Evolutionary conservation across 2,113 vertebrate species (phyloP).

Genomic region (Haemorhous mexicanus): DNA sequence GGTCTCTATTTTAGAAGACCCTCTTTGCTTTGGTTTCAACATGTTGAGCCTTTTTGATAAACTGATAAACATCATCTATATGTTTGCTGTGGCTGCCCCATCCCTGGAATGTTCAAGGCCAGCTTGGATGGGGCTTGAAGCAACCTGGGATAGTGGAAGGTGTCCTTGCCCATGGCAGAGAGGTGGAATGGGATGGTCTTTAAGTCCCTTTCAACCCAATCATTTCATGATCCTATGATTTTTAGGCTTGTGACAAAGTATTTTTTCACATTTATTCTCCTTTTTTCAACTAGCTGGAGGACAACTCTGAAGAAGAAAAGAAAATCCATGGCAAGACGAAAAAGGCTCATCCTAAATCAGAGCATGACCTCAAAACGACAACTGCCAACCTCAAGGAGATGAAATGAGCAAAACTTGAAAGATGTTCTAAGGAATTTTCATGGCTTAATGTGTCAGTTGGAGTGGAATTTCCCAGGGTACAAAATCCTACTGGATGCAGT

Average conservation of each 20-base stretch:
- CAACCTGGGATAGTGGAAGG: background rate
- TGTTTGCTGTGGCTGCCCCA: background rate
- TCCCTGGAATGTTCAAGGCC: background rate
- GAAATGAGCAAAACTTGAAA: conserved; percentile 68
- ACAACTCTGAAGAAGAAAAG: conserved; percentile 75
- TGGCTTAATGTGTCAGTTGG: background rate
- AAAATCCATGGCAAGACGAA: conserved; percentile 71
- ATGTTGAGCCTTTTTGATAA: background rate
- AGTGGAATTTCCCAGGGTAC: background rate
- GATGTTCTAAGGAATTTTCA: conserved; percentile 68
- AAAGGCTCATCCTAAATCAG: conserved; percentile 69
- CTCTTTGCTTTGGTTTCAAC: background rate
- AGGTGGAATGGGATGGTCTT: background rate
- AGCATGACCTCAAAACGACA: conserved; percentile 72
- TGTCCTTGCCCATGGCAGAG: background rate
- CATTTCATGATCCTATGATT: background rate
- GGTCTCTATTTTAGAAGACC: background rate
- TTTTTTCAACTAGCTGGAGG: conserved; percentile 53
- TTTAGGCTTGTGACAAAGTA: background rate
- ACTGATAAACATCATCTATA: background rate
- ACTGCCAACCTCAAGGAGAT: conserved; percentile 69
- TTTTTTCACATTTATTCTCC: background rate
- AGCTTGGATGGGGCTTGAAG: background rate
- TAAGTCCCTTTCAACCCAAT: background rate
- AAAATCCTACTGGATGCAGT: background rate